Conservation (phyloP, 2,888 invertebrate species). For the Eumacrocentrus americanus region DNA sequence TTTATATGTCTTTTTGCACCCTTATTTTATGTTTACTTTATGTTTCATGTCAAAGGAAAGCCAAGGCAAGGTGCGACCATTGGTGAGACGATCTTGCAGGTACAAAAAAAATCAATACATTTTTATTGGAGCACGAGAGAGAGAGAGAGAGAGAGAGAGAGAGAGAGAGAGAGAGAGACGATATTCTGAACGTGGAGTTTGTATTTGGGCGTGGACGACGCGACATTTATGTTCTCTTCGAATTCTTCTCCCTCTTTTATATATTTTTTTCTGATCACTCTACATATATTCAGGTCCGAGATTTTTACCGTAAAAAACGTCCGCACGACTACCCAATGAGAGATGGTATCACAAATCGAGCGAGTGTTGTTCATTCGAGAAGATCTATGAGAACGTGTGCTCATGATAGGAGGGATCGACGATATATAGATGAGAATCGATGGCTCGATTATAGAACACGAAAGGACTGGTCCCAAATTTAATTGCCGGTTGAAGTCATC, state of each 20-base stretch:
- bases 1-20: background rate
- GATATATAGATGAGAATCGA: constrained; percentile 20
- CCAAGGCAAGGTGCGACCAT: no score
- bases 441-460: constrained; percentile 15
- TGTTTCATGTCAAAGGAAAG: no score
- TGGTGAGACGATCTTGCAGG: no score
- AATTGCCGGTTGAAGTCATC: constrained; percentile 21
- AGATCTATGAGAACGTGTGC: constrained; percentile 25
- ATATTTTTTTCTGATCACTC: background rate
- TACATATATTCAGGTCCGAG: background rate
- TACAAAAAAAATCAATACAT: no score
- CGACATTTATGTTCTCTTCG: constrained; percentile 42
- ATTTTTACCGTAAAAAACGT: constrained; percentile 6
- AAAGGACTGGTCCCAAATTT: constrained; percentile 2
- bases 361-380: constrained; percentile 23
- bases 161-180: no score
- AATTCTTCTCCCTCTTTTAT: constrained; percentile 6
- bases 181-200: background rate
- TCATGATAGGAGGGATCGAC: constrained; percentile 7
- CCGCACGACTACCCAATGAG: constrained; percentile 2
- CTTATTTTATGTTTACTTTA: background rate
- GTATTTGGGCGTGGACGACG: constrained; percentile 46
- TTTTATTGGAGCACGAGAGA: background rate
- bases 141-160: no score
- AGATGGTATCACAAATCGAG: constrained; percentile 29